Percentiles rank a stretch among this genome's conserved stretches.
These are phyloP conservation scores for Scaptomyza reducta DNA, from an alignment of 2,888 invertebrate genomes.

Conservation along the genomic window DNA sequence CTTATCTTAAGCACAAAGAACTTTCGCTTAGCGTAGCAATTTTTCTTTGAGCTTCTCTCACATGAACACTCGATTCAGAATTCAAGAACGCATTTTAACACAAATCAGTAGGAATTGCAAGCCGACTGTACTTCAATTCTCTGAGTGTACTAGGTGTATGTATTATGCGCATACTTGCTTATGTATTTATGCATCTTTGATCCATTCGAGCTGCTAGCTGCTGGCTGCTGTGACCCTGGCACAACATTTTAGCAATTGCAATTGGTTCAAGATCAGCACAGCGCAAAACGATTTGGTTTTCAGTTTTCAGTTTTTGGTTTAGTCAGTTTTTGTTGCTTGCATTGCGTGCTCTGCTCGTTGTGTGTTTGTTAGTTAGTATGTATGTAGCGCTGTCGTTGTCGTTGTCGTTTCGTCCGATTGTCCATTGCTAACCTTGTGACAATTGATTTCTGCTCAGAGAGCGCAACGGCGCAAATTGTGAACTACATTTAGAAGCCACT, in stretches of 20 bases:
- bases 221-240: conserved; percentile 49
- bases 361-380: not conserved
- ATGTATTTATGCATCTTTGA: conserved; percentile 39
- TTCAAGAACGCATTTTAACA: not conserved
- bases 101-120: not conserved
- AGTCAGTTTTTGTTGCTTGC: conserved; percentile 12
- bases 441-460: conserved; percentile 51
- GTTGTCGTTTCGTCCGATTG: conserved; percentile 7
- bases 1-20: not conserved
- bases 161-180: not conserved
- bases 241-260: conserved; percentile 71
- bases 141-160: not conserved
- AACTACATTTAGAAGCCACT: conserved; percentile 40
- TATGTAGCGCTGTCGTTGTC: not conserved
- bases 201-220: conserved; percentile 29
- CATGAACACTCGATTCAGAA: not conserved
- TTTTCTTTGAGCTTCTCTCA: not conserved
- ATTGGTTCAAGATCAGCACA: conserved; percentile 78
- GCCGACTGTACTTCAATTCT: not conserved
- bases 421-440: conserved; percentile 52
- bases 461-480: conserved; percentile 12
- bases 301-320: conserved; percentile 19
- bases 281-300: conserved; percentile 39
- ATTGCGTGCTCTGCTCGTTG: conserved; percentile 41
- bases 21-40: not conserved